phyloP scores from a whole-genome alignment of 1,140 invertebrate species.

The Zelostemma sp. region DNA sequence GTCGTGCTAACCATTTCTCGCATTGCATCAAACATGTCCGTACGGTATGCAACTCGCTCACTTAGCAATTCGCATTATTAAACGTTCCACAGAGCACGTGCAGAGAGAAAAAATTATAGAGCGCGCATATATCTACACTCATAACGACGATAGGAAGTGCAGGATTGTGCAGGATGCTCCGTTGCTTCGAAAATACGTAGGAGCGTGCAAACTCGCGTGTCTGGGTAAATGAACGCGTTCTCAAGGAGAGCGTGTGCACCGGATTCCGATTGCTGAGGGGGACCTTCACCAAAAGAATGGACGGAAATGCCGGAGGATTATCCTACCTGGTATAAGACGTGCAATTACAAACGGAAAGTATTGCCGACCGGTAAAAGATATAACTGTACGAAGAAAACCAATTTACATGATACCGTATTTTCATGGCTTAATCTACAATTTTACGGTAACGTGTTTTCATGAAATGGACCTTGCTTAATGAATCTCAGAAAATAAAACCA shows the following conservation, averaged over 20 bases:
- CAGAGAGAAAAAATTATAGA: slow-evolving; percentile 28
- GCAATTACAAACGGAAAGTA: slow-evolving; percentile 9
- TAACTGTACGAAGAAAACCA: slow-evolving; percentile 14
- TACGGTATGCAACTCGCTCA: slow-evolving; percentile 29
- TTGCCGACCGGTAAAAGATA: neutral
- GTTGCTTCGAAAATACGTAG: neutral
- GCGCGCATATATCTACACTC: slow-evolving; percentile 24
- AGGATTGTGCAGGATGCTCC: slow-evolving; percentile 7
- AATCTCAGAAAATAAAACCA: no score
- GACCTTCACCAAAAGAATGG: slow-evolving; percentile 12
- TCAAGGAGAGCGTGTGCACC: neutral
- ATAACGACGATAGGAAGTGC: slow-evolving; percentile 28
- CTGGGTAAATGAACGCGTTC: slow-evolving; percentile 22
- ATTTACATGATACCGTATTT: no score
- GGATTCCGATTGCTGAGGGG: neutral
- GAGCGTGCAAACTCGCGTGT: slow-evolving; percentile 37
- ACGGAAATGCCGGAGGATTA: slow-evolving; percentile 23
- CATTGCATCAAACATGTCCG: slow-evolving; percentile 32
- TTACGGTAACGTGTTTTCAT: no score
- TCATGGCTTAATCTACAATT: no score
- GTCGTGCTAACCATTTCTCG: slow-evolving; percentile 31
- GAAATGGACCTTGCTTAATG: no score
- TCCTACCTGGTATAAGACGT: neutral
- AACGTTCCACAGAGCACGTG: slow-evolving; percentile 37
- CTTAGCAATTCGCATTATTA: slow-evolving; percentile 32